Evolutionary conservation across 2,888 invertebrate species (phyloP).

Genomic region (Agapostemon virescens): DNA sequence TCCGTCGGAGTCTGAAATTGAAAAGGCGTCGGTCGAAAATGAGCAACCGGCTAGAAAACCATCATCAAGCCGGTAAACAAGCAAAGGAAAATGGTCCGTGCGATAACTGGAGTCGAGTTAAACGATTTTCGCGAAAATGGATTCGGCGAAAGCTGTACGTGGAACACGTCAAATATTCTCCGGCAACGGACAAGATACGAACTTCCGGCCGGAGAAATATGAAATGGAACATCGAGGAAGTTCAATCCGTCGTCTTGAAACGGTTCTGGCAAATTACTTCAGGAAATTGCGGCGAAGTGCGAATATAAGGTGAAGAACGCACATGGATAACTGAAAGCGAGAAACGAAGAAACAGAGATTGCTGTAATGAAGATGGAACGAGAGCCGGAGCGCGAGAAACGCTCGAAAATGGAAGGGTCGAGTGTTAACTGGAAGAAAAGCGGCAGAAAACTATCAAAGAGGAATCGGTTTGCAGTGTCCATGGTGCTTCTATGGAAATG

Average conservation of each 20-base stretch:
- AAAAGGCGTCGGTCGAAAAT: slow-evolving; percentile 18
- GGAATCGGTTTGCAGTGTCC: slow-evolving; percentile 14
- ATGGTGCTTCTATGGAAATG: slow-evolving; percentile 45
- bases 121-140: slow-evolving; percentile 30
- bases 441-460: slow-evolving; percentile 24
- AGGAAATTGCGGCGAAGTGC: slow-evolving; percentile 22
- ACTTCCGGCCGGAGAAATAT: slow-evolving; percentile 29
- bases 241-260: slow-evolving; percentile 26
- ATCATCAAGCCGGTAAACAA: slow-evolving; percentile 20
- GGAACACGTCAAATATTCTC: slow-evolving; percentile 39
- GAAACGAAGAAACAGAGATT: background rate
- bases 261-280: slow-evolving; percentile 27
- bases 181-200: background rate
- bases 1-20: background rate
- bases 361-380: slow-evolving; percentile 17
- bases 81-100: slow-evolving; percentile 15
- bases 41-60: slow-evolving; percentile 16
- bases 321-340: background rate
- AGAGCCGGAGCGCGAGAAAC: background rate
- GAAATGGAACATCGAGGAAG: slow-evolving; percentile 30
- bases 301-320: slow-evolving; percentile 5
- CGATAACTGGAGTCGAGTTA: slow-evolving; percentile 9
- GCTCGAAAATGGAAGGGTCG: background rate
- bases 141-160: background rate
- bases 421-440: background rate